Percentiles rank a stretch among this genome's conserved stretches.
phyloP scores from a whole-genome alignment of 2,113 vertebrate genomes.

The Larimichthys polyactis region DNA sequence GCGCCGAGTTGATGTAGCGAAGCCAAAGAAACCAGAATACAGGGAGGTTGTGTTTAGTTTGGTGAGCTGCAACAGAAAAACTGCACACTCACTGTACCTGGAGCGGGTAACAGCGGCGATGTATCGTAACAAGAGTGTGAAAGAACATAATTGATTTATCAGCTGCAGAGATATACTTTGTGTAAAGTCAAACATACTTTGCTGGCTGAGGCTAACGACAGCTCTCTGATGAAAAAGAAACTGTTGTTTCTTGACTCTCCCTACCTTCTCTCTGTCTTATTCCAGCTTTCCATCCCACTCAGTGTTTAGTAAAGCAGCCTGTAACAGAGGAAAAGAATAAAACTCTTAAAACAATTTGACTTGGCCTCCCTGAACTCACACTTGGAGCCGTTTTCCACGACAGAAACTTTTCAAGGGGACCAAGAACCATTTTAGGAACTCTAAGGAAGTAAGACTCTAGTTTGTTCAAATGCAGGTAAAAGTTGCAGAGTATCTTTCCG shows the following conservation, averaged over 20 bases:
- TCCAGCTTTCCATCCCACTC: neutral
- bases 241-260: neutral
- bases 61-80: conserved; percentile 42
- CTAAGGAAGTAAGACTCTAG: too few relatives aligned
- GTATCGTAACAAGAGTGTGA: conserved; percentile 24
- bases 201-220: conserved; percentile 18
- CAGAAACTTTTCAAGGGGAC: neutral
- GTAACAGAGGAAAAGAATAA: neutral
- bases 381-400: neutral
- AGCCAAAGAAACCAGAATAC: conserved; percentile 58
- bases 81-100: conserved; percentile 31
- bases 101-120: conserved; percentile 17
- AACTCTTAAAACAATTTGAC: neutral
- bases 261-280: conserved; percentile 12
- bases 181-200: conserved; percentile 42
- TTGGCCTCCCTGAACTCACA: too few relatives aligned
- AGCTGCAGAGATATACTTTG: conserved; percentile 34
- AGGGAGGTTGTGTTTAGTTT: conserved; percentile 59
- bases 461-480: too few relatives aligned
- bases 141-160: conserved; percentile 53
- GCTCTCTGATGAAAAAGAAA: conserved; percentile 8
- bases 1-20: neutral
- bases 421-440: neutral
- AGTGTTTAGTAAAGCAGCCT: neutral
- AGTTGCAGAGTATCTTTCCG: too few relatives aligned